A percentile compares a stretch with the other conserved stretches of the same genome.
Evolutionary conservation across 2,888 invertebrate species (phyloP).

Genomic region (Caenorhabditis sp.): DNA sequence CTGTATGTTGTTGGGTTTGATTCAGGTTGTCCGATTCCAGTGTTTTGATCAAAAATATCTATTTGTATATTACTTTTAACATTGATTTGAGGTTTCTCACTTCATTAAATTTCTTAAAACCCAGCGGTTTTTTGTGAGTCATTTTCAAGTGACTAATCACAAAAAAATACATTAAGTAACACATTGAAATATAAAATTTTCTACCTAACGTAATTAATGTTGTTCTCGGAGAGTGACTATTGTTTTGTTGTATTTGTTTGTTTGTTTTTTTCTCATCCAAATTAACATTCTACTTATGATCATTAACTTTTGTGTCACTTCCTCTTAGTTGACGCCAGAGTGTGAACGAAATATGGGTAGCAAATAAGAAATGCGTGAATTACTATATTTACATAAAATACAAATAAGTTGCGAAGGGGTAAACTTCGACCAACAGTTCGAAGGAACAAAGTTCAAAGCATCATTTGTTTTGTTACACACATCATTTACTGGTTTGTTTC

Average conservation of each 20-base stretch:
- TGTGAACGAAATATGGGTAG: conserved; percentile 22
- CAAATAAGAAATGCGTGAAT: not conserved
- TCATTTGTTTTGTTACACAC: conserved; percentile 12
- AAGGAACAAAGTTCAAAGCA: conserved; percentile 35
- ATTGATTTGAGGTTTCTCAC: too few species aligned
- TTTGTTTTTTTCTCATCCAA: not conserved
- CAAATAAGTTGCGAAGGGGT: conserved; percentile 22
- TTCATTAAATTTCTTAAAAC: too few species aligned
- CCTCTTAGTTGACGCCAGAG: conserved; percentile 4
- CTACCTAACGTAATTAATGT: too few species aligned
- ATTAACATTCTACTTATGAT: not conserved
- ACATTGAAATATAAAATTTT: too few species aligned
- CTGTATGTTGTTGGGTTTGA: too few species aligned
- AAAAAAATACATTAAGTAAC: too few species aligned
- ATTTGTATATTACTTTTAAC: too few species aligned
- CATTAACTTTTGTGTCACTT: not conserved
- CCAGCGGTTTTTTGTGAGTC: too few species aligned
- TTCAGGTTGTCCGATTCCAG: too few species aligned
- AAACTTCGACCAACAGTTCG: conserved; percentile 9
- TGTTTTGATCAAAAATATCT: too few species aligned
- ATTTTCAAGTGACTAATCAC: too few species aligned
- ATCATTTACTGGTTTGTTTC: not conserved
- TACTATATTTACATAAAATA: not conserved
- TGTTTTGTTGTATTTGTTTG: not conserved
- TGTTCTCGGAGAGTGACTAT: too few species aligned